Evolutionary conservation across 2,888 invertebrate species (phyloP).

Genomic region (Cosmorhoe ocellata): DNA sequence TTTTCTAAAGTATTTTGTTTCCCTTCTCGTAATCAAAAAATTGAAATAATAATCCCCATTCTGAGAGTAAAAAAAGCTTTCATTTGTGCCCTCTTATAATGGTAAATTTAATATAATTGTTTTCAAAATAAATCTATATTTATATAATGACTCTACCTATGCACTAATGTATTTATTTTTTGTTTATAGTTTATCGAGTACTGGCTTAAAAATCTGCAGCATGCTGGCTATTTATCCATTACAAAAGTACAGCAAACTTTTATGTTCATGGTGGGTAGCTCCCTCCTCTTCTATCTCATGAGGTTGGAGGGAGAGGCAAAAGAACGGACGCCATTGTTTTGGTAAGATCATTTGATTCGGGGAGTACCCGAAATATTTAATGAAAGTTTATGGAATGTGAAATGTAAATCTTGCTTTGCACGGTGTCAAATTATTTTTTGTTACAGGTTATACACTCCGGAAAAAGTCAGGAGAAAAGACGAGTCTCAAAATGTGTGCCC

Average conservation of each 20-base stretch:
- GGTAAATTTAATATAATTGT: no score
- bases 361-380: background rate
- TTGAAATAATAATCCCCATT: no score
- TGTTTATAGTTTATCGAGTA: conserved; percentile 68
- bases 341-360: conserved; percentile 54
- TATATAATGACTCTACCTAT: no score
- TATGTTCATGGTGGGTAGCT: conserved; percentile 73
- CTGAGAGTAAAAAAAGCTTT: no score
- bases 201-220: conserved; percentile 58
- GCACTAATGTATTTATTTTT: background rate
- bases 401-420: no score
- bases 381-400: no score
- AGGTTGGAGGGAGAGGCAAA: conserved; percentile 71
- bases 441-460: conserved; percentile 70
- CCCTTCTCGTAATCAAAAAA: no score
- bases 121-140: no score
- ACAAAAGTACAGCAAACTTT: conserved; percentile 64
- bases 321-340: conserved; percentile 64
- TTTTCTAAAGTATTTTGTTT: no score
- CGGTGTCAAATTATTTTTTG: no score
- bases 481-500: conserved; percentile 58
- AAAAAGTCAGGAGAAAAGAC: conserved; percentile 64
- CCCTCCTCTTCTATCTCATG: conserved; percentile 75
- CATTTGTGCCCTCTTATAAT: no score
- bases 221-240: conserved; percentile 59